Evolutionary conservation across 2,797 vertebrate species (phyloP).

Genomic region (Hyperoplus immaculatus): DNA sequence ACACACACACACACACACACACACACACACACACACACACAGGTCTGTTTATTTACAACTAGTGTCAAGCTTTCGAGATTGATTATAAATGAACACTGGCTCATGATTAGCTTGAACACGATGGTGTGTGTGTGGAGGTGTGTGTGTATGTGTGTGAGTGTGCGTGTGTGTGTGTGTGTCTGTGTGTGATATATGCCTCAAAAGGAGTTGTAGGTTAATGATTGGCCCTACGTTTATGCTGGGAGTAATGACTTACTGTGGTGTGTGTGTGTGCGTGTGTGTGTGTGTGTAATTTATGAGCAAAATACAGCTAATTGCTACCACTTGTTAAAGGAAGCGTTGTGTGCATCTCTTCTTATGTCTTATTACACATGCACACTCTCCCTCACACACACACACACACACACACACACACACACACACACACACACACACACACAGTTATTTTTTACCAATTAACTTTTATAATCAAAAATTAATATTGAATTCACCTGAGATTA

Average conservation of each 20-base stretch:
- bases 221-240: constrained; percentile 34
- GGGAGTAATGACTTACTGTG: constrained; percentile 39
- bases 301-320: too few species aligned
- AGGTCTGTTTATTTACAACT: constrained; percentile 70
- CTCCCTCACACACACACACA: neutral
- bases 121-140: constrained; percentile 33
- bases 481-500: too few species aligned
- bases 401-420: constrained; percentile 6
- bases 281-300: neutral
- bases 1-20: constrained; percentile 25
- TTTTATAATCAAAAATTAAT: too few species aligned
- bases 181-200: constrained; percentile 41
- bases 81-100: constrained; percentile 76
- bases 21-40: constrained; percentile 42
- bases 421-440: neutral
- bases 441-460: too few species aligned
- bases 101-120: constrained; percentile 70
- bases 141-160: constrained; percentile 18
- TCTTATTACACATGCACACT: constrained; percentile 49
- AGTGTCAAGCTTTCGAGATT: constrained; percentile 63
- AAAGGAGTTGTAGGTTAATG: constrained; percentile 49
- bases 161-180: constrained; percentile 22
- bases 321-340: too few species aligned
- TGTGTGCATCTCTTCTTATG: constrained; percentile 31
- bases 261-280: constrained; percentile 2